Base-by-base conservation (phyloP, 1,140 invertebrate genomes). In the Caenorhabditis brenneri region DNA sequence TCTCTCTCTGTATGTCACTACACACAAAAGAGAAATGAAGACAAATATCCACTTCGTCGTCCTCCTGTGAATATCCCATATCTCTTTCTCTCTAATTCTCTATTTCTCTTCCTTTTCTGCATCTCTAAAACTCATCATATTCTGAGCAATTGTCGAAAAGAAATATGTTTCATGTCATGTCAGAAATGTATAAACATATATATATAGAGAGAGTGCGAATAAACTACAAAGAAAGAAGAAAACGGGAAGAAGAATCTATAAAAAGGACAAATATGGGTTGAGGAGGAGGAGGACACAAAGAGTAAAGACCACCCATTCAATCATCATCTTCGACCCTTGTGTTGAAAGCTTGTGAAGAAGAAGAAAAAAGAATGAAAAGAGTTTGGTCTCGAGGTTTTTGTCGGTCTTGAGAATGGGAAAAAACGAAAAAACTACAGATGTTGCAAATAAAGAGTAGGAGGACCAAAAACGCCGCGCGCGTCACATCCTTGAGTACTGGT, bases 11-110 rank as follows among this genome's bases (percentile, higher is more conserved):
- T 55, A 0, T 24, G 22, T 55, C 60, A 9, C 10, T 1, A 22
- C 36, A 42, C 65, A 74, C 19, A 74, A 74, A 42, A 74, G 65
- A 74, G 65, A 74, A 74, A 39, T 65, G 58, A 65, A 74, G 33
- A 74, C 65, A 74, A 74, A 74, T 74, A 74, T 74, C 65, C 24
- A 1, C 24, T 19, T 74, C 36, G 4, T 0, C 46, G 36, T 74
- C 65, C 46, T 31, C 10, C 36, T 65, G 31, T 42, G 36, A 15
- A 15, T 27, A 22, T 58, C 55, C 12, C n/a, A 10, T 65, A 16
- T 65, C 60, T 65, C 60, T 33, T 33, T n/a, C 51, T 53, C 51
- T 22, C 51, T 53, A 7, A 19, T n/a, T 53, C 42, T 36, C 31
- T 19, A 27, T 19, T 65, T n/a, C 27, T 53, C 51, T 53, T n/a